These are phyloP conservation scores for Corapipo altera DNA, from an alignment of 2,113 vertebrate genomes.

Conservation along the genomic window DNA sequence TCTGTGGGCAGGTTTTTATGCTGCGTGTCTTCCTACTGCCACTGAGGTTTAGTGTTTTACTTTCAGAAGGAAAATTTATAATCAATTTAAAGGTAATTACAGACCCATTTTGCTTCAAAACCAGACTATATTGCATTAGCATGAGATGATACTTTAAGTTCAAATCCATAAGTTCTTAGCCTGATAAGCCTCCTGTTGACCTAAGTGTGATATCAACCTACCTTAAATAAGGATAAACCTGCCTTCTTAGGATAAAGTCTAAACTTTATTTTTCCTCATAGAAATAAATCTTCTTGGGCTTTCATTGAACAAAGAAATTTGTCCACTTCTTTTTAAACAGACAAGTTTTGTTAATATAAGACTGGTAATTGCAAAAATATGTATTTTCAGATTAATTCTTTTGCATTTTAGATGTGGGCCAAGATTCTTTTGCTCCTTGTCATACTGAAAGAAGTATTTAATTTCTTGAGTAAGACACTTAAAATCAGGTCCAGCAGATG, in stretches of 20 bases:
- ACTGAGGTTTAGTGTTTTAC: constrained; percentile 57
- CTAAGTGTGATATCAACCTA: not conserved
- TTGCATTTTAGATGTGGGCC: not conserved
- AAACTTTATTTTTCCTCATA: not conserved
- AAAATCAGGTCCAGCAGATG: not conserved
- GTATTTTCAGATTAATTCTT: not conserved
- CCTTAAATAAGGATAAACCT: not conserved
- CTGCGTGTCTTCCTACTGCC: constrained; percentile 33
- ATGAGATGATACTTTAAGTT: not conserved
- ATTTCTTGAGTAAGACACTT: not conserved
- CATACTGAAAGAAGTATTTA: not conserved
- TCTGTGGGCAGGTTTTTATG: constrained; percentile 60
- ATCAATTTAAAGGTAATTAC: constrained; percentile 71
- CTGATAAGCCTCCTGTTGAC: not conserved
- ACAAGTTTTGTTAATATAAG: not conserved
- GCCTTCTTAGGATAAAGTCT: not conserved
- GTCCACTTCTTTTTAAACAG: not conserved
- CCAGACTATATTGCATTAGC: not conserved
- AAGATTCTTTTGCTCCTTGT: not conserved
- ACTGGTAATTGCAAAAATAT: not conserved
- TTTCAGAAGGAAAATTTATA: constrained; percentile 53
- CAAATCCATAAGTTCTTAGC: not conserved
- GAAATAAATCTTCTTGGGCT: not conserved
- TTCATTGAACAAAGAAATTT: not conserved
- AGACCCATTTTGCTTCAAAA: constrained; percentile 27